phyloP scores from a whole-genome alignment of 2,888 invertebrate genomes.

The Bugula neritina region DNA sequence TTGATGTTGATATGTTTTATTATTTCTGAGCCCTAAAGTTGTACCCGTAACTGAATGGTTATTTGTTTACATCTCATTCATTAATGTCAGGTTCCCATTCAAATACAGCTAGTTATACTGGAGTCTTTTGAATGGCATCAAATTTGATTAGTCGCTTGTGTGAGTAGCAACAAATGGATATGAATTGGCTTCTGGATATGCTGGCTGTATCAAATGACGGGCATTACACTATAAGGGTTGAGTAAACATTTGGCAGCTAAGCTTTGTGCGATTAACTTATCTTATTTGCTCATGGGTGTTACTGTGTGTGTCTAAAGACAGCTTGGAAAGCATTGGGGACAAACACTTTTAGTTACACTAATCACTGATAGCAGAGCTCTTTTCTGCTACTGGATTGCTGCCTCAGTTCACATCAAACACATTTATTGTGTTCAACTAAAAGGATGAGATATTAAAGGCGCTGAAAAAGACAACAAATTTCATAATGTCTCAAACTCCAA shows the following conservation, averaged over 20 bases:
- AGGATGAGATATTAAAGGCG: no score
- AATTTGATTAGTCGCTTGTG: conserved; percentile 20
- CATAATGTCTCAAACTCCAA: conserved; percentile 19
- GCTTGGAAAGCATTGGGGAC: no score
- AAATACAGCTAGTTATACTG: not conserved
- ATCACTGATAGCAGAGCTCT: no score
- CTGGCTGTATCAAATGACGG: not conserved
- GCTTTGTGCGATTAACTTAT: not conserved
- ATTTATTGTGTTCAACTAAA: no score
- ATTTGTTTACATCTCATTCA: not conserved
- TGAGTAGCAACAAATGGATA: not conserved
- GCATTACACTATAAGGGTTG: not conserved
- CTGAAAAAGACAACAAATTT: no score
- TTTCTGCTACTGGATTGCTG: no score
- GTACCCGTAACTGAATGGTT: no score
- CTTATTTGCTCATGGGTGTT: conserved; percentile 20
- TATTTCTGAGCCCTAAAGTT: no score
- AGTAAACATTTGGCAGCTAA: conserved; percentile 12
- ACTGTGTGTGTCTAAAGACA: not conserved
- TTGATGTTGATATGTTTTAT: no score
- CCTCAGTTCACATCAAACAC: no score
- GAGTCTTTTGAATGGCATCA: not conserved
- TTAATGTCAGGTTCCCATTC: not conserved
- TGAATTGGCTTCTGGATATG: not conserved
- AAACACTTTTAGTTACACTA: no score